Conservation (phyloP, 64 coral and sea anemone genomes). For the Pocillopora damicornis region DNA sequence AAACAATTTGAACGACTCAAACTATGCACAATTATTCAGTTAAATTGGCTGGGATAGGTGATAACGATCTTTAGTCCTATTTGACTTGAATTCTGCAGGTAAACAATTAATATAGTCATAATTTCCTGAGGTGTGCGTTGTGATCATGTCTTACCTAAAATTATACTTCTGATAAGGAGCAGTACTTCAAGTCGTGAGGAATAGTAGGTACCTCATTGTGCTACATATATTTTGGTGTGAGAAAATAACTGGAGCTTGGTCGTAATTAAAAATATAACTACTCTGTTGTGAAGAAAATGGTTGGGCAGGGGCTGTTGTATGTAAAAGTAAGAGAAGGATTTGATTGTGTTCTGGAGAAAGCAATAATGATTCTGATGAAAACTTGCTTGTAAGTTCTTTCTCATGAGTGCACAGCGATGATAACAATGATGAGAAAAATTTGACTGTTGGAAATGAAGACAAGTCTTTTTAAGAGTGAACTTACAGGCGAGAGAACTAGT, state of each 20-base stretch:
- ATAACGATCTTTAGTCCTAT: no score
- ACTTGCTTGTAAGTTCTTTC: constrained; percentile 15
- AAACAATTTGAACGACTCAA: no score
- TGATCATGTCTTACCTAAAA: no score
- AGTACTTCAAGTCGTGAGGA: no score
- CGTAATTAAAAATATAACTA: constrained; percentile 52
- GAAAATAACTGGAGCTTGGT: constrained; percentile 54
- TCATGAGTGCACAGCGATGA: background rate
- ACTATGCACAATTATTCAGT: no score
- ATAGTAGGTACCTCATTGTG: no score
- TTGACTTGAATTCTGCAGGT: no score
- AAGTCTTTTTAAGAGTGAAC: background rate
- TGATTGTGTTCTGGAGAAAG: constrained; percentile 57
- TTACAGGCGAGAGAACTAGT: constrained; percentile 13
- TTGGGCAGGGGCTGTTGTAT: constrained; percentile 71
- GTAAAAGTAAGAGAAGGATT: constrained; percentile 73
- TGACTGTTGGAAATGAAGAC: background rate
- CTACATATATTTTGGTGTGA: background rate
- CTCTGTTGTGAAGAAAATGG: constrained; percentile 78
- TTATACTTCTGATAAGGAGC: no score
- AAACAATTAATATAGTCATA: no score
- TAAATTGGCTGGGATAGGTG: no score
- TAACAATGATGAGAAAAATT: background rate
- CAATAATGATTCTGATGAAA: constrained; percentile 19
- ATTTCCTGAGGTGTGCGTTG: no score